A percentile compares a stretch with the other conserved stretches of the same genome.
phyloP scores from a whole-genome alignment of 2,797 vertebrate species.

The Chrysocyon brachyurus region DNA sequence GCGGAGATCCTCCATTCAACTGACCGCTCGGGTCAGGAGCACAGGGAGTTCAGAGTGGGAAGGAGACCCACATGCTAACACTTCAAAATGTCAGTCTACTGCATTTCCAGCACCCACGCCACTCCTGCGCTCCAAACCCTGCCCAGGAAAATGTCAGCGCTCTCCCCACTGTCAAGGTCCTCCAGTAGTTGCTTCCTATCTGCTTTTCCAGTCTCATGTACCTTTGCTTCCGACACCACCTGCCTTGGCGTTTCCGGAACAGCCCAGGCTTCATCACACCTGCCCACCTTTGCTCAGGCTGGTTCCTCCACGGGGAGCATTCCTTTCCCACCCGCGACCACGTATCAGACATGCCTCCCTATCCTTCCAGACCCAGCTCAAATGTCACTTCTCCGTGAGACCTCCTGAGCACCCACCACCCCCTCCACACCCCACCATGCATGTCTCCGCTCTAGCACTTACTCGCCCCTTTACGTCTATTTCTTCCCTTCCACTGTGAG shows the following conservation, averaged over 20 bases:
- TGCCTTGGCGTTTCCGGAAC: background rate
- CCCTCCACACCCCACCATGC: background rate
- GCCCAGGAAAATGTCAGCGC: background rate
- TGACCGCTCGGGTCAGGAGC: background rate
- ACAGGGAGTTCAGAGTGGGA: background rate
- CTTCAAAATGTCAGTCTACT: background rate
- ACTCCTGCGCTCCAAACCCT: background rate
- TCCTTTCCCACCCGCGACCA: background rate
- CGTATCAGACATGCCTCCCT: accelerated
- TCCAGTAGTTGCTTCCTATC: background rate
- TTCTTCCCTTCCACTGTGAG: background rate
- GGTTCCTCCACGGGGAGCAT: background rate
- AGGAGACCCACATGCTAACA: background rate
- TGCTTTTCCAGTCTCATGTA: background rate
- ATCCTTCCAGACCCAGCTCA: background rate
- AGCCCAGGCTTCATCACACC: background rate
- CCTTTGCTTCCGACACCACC: background rate
- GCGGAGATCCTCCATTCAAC: too few relatives aligned
- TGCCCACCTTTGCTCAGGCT: background rate
- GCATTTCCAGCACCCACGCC: background rate
- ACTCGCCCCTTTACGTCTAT: background rate
- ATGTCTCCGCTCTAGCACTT: background rate
- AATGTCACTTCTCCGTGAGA: background rate
- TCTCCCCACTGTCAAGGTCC: background rate
- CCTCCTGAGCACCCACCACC: background rate